A percentile compares a stretch with the other conserved stretches of the same genome.
phyloP scores from a whole-genome alignment of 2,113 vertebrate species.

The Pseudopodoces humilis region DNA sequence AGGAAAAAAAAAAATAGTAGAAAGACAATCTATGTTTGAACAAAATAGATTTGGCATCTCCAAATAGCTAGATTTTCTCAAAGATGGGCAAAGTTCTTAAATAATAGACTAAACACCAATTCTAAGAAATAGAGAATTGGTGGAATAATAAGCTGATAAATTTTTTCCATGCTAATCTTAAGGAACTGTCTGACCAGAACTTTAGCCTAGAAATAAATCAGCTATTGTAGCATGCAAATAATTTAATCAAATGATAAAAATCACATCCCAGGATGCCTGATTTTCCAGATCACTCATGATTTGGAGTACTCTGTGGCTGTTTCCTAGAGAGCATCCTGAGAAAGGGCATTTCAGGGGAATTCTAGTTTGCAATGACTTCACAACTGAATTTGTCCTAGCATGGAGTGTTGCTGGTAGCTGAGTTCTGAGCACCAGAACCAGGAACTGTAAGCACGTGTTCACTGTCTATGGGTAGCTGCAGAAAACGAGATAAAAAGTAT shows the following conservation, averaged over 20 bases:
- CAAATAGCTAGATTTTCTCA: not conserved
- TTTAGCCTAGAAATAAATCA: not conserved
- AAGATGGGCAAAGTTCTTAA: not conserved
- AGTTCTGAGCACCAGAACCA: not conserved
- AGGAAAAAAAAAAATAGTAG: not conserved
- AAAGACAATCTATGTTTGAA: not conserved
- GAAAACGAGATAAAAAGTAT: not conserved
- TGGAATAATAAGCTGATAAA: not conserved
- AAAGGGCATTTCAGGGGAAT: not conserved
- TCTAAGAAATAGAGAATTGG: not conserved
- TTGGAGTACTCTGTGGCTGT: not conserved
- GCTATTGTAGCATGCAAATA: not conserved
- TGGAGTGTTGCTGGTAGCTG: not conserved
- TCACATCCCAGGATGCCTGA: not conserved
- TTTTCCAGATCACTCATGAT: not conserved
- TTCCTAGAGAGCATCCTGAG: not conserved
- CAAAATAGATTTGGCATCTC: not conserved
- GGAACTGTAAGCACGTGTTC: not conserved
- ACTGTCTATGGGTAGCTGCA: not conserved
- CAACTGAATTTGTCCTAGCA: not conserved
- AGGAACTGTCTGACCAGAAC: not conserved
- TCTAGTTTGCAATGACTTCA: not conserved
- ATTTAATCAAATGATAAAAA: not conserved
- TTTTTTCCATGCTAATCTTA: not conserved
- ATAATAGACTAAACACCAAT: not conserved